Base-by-base conservation (phyloP, 1,140 invertebrate genomes). In the Chrysomallon squamiferum region DNA sequence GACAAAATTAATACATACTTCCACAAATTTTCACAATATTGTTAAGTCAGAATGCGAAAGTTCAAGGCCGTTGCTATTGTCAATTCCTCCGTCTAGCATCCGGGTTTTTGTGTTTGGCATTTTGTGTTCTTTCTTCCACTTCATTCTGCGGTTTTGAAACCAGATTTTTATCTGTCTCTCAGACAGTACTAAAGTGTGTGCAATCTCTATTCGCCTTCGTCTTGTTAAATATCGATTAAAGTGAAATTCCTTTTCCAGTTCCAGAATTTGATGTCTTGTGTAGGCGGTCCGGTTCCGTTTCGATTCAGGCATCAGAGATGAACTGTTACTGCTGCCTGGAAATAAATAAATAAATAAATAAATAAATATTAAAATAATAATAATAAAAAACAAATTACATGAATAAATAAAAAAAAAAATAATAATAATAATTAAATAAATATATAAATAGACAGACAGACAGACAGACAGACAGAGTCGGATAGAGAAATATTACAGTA, bases 121-220 rank as follows among this genome's bases (percentile, higher is more conserved):
- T 65, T 97, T 97, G 88, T 98, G 95, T 87, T 97, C 96, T 88
- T 98, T 98, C 90, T 98, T 98, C 95, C 95, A 97, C 87, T 98
- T 98, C 96, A 98, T 98, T 74, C 96, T 89, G 65, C 96, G 88
- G 86, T 98, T 98, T 87, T 98, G 95, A 88, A 97, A 86, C 85
- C 85, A 86, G 32, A 84, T 86, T 87, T 93, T 93, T 71, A 94
- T 93, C 86, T 94, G 93, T 74, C 93, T 88, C 84, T 97, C 95
- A 56, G 93, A 94, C 50, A 95, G 88, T 84, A 92, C 93, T 58
- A 95, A 88, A 18, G 92, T 90, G 85, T 92, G 93, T 2, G 95
- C 93, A 71, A 97, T 94, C 85, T 96, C 94, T 77, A 95, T 95
- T 65, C 95, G 88, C 68, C 92, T 80, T 75, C 90, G 82, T 41